Conservation (phyloP, 2,113 vertebrate genomes). For the Poecilia latipinna region DNA sequence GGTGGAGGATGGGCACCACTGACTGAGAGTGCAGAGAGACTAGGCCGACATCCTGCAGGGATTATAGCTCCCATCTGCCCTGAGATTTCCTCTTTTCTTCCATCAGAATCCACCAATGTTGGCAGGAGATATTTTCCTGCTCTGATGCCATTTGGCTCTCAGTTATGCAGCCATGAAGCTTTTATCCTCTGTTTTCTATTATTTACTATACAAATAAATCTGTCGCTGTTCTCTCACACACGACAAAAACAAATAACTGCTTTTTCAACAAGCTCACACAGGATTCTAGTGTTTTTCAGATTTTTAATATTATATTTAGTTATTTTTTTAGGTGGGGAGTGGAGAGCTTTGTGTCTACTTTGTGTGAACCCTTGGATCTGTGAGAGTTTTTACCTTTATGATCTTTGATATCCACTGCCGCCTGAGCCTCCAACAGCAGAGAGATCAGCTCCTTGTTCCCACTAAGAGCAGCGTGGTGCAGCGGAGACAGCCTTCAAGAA, state of each 20-base stretch:
- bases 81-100: slow-evolving; percentile 44
- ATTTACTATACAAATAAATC: slow-evolving; percentile 60
- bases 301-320: background rate
- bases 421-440: slow-evolving; percentile 94
- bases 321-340: slow-evolving; percentile 1
- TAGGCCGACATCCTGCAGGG: slow-evolving; percentile 55
- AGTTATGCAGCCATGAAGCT: slow-evolving; percentile 26
- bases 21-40: slow-evolving; percentile 32
- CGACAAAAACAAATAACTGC: slow-evolving; percentile 7
- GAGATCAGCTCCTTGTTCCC: slow-evolving; percentile 95
- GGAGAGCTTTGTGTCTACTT: background rate
- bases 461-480: slow-evolving; percentile 95
- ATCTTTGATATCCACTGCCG: slow-evolving; percentile 96
- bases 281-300: slow-evolving; percentile 20
- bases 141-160: slow-evolving; percentile 50
- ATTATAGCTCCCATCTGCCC: slow-evolving; percentile 71
- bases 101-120: slow-evolving; percentile 40
- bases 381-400: slow-evolving; percentile 85
- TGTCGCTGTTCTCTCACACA: slow-evolving; percentile 34
- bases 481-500: slow-evolving; percentile 88
- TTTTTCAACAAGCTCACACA: slow-evolving; percentile 28
- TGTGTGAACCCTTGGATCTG: background rate
- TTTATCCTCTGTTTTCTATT: slow-evolving; percentile 31
- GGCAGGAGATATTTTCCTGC: slow-evolving; percentile 40
- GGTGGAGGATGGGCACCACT: slow-evolving; percentile 19